Base-by-base conservation (phyloP, 2,113 vertebrate genomes). In the Myrmecophaga tridactyla region DNA sequence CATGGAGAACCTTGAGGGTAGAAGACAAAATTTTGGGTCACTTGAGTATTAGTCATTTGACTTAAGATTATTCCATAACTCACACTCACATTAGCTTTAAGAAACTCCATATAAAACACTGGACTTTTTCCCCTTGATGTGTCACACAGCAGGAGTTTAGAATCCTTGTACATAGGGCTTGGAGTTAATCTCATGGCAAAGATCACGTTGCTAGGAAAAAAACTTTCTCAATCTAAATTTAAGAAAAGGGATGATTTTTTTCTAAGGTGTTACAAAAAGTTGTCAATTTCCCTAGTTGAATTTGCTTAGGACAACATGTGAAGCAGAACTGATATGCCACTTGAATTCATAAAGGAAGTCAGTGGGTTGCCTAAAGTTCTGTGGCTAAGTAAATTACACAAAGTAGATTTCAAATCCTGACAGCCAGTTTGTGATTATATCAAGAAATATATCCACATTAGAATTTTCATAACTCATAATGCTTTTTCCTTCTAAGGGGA, bases 401-500 rank as follows among this genome's bases (percentile, higher is more conserved):
- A 95, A 96, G 90, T 97, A 62, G 41, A 93, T 94, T 95, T 98
- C 82, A 92, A 92, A n/a, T 17, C 94, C 46, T 93, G 98, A 86
- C 96, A 86, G 11, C 94, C 96, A 93, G 97, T 58, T n/a, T 72
- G 67, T 89, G 96, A 98, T 93, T 84, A 95, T 87, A 89, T 92
- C 72, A 96, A 97, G 88, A 97, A 97, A 88, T 98, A 97, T 25
- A 78, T 98, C 46, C 88, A 98, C n/a, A n/a, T n/a, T n/a, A n/a
- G 18, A 56, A 56, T 2, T 41, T 62, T 93, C 1, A 0, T 82
- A 89, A 56, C 18, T 95, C 53, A 91, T 34, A 81, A 95, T 4
- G 8, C 34, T 85, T 83, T 86, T 89, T 73, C 29, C 18, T 65
- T 41, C n/a, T 36, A 41, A 90, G 76, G 84, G 7, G 20, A 78